A percentile compares a stretch with the other conserved stretches of the same genome.
Evolutionary conservation across 2,888 invertebrate species (phyloP).

Genomic region (Blera fallax): DNA sequence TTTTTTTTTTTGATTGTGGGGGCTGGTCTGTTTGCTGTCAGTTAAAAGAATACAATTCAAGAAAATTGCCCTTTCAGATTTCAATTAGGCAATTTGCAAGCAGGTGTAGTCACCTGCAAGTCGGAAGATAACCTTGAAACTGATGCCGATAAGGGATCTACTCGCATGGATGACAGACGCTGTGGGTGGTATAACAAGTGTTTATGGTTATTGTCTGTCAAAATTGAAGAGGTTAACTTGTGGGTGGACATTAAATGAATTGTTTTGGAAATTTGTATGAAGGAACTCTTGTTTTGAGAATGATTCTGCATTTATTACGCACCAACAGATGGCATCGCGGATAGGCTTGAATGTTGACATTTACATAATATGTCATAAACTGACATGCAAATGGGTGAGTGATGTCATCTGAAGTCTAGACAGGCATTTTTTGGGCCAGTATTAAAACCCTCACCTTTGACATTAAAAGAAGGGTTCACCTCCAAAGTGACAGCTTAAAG

Average conservation of each 20-base stretch:
- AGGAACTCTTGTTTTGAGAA: not conserved
- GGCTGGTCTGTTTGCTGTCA: not conserved
- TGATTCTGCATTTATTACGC: not conserved
- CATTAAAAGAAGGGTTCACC: too few relatives aligned
- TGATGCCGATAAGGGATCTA: not conserved
- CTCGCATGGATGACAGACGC: not conserved
- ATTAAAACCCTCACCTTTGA: not conserved
- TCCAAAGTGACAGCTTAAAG: too few relatives aligned
- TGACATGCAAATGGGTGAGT: too few relatives aligned
- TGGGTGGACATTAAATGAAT: not conserved
- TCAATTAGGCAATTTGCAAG: constrained; percentile 9
- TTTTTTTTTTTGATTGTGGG: not conserved
- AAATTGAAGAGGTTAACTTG: not conserved
- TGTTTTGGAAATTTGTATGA: not conserved
- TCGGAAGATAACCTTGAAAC: constrained; percentile 6
- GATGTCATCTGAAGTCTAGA: not conserved
- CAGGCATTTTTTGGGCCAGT: not conserved
- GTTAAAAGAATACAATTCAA: not conserved
- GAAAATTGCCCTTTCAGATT: not conserved
- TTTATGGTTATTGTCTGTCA: constrained; percentile 14
- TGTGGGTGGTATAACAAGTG: not conserved
- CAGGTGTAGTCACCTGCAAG: constrained; percentile 2
- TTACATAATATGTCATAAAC: not conserved
- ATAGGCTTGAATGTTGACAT: not conserved
- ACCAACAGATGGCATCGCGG: not conserved